Evolutionary conservation across 2,888 invertebrate genomes (phyloP).

Genomic region (Drosophila maculinotata): DNA sequence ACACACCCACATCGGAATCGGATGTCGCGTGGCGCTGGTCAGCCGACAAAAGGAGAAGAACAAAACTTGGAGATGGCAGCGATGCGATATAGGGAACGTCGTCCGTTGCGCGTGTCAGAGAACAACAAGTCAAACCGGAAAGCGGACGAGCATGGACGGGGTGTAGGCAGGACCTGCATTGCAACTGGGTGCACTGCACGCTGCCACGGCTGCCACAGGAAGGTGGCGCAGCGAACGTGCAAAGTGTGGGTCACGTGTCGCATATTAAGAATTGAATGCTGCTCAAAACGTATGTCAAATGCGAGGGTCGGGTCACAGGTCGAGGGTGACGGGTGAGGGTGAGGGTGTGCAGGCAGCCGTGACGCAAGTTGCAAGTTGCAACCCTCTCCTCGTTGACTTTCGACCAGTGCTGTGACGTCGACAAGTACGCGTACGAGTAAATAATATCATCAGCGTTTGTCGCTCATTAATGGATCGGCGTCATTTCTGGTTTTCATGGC

Average conservation of each 20-base stretch:
- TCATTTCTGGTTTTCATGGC: no score
- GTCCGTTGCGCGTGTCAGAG: conserved; percentile 73
- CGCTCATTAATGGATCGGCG: conserved; percentile 69
- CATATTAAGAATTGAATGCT: conserved; percentile 74
- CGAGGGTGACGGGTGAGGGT: neutral
- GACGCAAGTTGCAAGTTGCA: conserved; percentile 64
- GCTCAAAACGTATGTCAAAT: conserved; percentile 81
- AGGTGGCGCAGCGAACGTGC: conserved; percentile 57
- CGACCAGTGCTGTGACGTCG: conserved; percentile 62
- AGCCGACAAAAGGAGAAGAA: conserved; percentile 56
- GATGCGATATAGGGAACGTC: conserved; percentile 64
- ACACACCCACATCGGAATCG: conserved; percentile 54
- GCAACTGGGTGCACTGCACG: conserved; percentile 34
- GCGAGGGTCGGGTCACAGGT: conserved; percentile 37
- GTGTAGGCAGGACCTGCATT: conserved; percentile 68
- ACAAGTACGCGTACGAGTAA: conserved; percentile 53
- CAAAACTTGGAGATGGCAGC: conserved; percentile 48
- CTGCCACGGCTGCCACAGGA: conserved; percentile 38
- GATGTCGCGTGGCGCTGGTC: conserved; percentile 72
- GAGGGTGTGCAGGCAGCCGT: conserved; percentile 76
- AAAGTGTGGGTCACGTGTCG: conserved; percentile 80
- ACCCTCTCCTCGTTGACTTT: conserved; percentile 69
- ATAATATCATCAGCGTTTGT: conserved; percentile 78
- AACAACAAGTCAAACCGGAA: conserved; percentile 83
- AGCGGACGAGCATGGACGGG: conserved; percentile 49